Conservation (phyloP, 1,140 invertebrate species). For the Propsilocerus akamusi region DNA sequence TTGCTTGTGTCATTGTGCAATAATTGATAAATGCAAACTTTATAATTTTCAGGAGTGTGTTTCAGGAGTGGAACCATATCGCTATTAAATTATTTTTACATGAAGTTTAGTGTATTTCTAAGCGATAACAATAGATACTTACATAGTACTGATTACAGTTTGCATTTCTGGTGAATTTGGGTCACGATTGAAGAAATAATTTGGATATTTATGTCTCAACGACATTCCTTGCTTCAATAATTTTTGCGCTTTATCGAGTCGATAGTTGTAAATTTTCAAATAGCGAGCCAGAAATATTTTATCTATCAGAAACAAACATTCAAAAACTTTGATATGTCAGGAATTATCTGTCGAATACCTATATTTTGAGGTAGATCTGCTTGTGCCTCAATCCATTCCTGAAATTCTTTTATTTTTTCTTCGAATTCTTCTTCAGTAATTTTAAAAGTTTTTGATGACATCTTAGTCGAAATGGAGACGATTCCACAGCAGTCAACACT, state of each 20-base stretch:
- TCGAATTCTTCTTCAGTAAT: background rate
- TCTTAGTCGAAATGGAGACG: background rate
- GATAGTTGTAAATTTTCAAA: background rate
- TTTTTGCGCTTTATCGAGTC: background rate
- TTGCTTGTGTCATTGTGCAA: background rate
- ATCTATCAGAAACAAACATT: background rate
- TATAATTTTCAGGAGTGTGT: constrained; percentile 2
- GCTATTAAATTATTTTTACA: background rate
- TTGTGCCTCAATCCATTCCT: background rate
- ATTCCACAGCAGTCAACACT: background rate
- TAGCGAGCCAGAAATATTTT: background rate
- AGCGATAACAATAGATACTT: background rate
- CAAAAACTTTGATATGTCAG: background rate
- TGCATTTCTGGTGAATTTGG: background rate
- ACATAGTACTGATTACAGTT: background rate
- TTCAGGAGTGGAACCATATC: background rate
- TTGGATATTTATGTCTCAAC: background rate
- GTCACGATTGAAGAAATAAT: background rate
- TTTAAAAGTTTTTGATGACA: background rate
- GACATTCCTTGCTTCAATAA: background rate
- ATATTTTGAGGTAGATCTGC: background rate
- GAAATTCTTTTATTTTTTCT: background rate
- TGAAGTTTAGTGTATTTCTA: background rate
- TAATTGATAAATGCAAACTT: background rate
- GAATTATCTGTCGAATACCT: background rate